phyloP scores from a whole-genome alignment of 2,888 invertebrate genomes.

The Drosophila parthenogenetica region DNA sequence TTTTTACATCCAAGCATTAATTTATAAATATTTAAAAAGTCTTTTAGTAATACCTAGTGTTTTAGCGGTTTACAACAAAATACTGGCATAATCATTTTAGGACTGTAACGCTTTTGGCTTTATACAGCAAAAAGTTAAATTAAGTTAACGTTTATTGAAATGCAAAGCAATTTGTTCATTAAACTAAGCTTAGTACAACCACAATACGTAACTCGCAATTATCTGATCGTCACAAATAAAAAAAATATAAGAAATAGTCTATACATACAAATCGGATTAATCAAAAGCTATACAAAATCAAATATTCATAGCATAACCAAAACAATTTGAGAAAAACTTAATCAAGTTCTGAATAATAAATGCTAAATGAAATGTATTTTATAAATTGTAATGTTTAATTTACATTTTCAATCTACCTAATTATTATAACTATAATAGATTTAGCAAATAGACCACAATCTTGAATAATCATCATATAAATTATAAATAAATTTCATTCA shows the following conservation, averaged over 20 bases:
- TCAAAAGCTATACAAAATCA: constrained; percentile 9
- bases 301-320: constrained; percentile 30
- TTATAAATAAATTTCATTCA: constrained; percentile 50
- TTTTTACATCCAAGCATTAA: constrained; percentile 60
- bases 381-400: constrained; percentile 23
- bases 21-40: constrained; percentile 54
- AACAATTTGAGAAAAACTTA: constrained; percentile 34
- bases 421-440: constrained; percentile 25
- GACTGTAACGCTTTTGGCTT: constrained; percentile 67
- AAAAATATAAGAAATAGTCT: constrained; percentile 13
- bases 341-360: constrained; percentile 33
- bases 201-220: constrained; percentile 74
- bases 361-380: constrained; percentile 25
- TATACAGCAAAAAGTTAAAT: constrained; percentile 41
- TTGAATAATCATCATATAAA: constrained; percentile 39
- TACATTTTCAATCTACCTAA: constrained; percentile 45
- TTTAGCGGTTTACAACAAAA: constrained; percentile 26
- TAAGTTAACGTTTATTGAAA: constrained; percentile 32
- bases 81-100: constrained; percentile 69
- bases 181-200: constrained; percentile 28
- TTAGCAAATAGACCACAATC: constrained; percentile 30
- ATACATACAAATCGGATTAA: constrained; percentile 19
- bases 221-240: constrained; percentile 36
- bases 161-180: constrained; percentile 68
- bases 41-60: constrained; percentile 18